Evolutionary conservation across 1,140 invertebrate genomes (phyloP).

Genomic region (Nixonia krombeini): DNA sequence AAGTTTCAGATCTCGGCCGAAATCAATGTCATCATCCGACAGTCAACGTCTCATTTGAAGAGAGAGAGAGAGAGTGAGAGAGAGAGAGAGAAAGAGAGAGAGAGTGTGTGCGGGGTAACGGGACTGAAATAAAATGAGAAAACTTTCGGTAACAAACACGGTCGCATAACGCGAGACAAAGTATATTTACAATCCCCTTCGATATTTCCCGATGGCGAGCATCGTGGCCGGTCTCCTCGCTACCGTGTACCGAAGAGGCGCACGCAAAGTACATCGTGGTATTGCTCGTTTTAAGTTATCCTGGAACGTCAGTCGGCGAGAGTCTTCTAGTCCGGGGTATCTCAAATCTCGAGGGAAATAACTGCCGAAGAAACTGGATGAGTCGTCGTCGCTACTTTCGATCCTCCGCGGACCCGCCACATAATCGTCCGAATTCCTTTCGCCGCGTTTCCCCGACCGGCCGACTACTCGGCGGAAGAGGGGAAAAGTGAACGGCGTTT

Average conservation of each 20-base stretch:
- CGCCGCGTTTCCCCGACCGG: too few relatives aligned
- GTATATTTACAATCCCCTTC: background rate
- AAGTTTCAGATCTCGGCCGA: background rate
- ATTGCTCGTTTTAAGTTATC: too few relatives aligned
- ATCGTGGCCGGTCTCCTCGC: too few relatives aligned
- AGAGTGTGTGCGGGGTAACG: constrained; percentile 8
- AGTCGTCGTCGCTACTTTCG: background rate
- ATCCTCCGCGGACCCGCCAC: background rate
- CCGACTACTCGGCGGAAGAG: too few relatives aligned
- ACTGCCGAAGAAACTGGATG: background rate
- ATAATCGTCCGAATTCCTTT: background rate
- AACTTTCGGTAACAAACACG: constrained; percentile 10
- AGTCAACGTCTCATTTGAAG: background rate
- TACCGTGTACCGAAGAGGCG: too few relatives aligned
- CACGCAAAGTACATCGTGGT: too few relatives aligned
- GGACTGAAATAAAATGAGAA: constrained; percentile 11
- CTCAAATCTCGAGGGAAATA: background rate
- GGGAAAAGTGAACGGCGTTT: too few relatives aligned
- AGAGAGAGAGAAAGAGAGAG: too few relatives aligned
- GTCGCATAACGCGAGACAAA: background rate
- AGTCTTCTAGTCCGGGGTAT: background rate
- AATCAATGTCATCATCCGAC: constrained; percentile 2
- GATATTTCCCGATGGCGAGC: too few relatives aligned
- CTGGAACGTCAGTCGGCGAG: background rate
- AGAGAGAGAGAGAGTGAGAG: too few relatives aligned